Evolutionary conservation across 2,888 invertebrate species (phyloP).

Genomic region (Torymus auratus): DNA sequence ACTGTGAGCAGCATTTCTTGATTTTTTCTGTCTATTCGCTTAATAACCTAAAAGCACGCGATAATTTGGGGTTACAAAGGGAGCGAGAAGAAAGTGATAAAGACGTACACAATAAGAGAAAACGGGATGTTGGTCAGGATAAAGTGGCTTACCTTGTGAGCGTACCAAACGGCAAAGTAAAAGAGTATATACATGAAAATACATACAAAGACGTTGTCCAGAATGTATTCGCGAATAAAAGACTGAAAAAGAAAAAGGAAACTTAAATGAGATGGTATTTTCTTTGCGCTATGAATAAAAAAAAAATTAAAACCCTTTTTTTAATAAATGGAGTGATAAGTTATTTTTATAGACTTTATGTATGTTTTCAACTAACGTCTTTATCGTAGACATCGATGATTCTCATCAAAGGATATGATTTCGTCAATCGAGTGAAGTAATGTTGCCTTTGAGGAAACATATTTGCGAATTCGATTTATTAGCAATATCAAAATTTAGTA

Average conservation of each 20-base stretch:
- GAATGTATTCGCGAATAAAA: conserved; percentile 69
- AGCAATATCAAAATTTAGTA: conserved; percentile 24
- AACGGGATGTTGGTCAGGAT: no score
- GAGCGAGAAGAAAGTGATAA: background rate
- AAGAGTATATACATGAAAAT: conserved; percentile 69
- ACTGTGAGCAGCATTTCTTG: conserved; percentile 65
- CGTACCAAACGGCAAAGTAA: conserved; percentile 71
- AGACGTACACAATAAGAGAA: background rate
- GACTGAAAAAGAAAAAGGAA: conserved; percentile 63
- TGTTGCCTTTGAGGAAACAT: conserved; percentile 57
- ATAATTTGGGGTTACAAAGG: background rate
- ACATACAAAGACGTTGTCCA: conserved; percentile 70
- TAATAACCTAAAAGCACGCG: conserved; percentile 66
- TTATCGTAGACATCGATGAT: conserved; percentile 69
- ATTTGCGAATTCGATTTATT: conserved; percentile 59
- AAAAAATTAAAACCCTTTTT: no score
- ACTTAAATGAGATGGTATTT: background rate
- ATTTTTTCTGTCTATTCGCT: conserved; percentile 68
- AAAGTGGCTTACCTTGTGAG: conserved; percentile 68
- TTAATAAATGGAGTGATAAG: background rate
- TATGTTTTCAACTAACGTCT: conserved; percentile 63
- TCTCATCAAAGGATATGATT: conserved; percentile 66
- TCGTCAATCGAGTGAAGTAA: conserved; percentile 63
- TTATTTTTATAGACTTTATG: background rate
- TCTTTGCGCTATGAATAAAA: no score